Evolutionary conservation across 2,888 invertebrate genomes (phyloP).

Genomic region (Sylvicola cinctus): DNA sequence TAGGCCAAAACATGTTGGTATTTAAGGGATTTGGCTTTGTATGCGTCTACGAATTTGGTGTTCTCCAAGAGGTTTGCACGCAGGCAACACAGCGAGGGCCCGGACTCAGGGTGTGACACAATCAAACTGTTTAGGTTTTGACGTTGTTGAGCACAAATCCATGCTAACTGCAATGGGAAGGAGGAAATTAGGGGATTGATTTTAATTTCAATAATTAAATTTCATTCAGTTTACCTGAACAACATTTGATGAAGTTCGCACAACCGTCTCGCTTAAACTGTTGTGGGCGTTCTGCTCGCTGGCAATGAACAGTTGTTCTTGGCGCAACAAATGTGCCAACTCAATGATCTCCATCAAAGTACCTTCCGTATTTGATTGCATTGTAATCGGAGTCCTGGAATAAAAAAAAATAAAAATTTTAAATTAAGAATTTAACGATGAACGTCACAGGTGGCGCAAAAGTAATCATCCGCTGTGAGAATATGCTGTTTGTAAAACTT

Average conservation of each 20-base stretch:
- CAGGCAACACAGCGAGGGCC: conserved; percentile 57
- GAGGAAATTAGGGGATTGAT: not conserved
- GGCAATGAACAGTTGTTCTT: conserved; percentile 67
- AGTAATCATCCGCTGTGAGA: too few relatives aligned
- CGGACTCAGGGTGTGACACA: conserved; percentile 50
- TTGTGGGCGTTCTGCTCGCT: conserved; percentile 69
- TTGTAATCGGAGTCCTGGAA: conserved; percentile 8
- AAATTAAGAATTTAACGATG: too few relatives aligned
- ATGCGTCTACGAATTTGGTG: conserved; percentile 53
- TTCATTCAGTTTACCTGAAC: conserved; percentile 22
- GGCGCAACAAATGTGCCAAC: conserved; percentile 23
- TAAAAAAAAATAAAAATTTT: too few relatives aligned
- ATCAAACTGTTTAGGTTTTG: conserved; percentile 59
- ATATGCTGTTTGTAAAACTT: too few relatives aligned
- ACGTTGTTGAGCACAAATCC: conserved; percentile 74
- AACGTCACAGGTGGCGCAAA: too few relatives aligned
- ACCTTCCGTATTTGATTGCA: conserved; percentile 21
- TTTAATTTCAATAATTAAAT: too few relatives aligned
- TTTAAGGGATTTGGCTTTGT: conserved; percentile 60
- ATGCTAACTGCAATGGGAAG: conserved; percentile 40
- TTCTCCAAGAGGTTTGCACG: conserved; percentile 40
- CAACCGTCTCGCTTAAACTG: conserved; percentile 51
- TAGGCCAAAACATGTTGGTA: conserved; percentile 43
- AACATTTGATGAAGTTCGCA: conserved; percentile 31
- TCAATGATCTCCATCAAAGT: conserved; percentile 26